Percentiles rank a stretch among this genome's conserved stretches.
phyloP scores from a whole-genome alignment of 2,797 vertebrate genomes.

The Sebastes kiyomatsui region DNA sequence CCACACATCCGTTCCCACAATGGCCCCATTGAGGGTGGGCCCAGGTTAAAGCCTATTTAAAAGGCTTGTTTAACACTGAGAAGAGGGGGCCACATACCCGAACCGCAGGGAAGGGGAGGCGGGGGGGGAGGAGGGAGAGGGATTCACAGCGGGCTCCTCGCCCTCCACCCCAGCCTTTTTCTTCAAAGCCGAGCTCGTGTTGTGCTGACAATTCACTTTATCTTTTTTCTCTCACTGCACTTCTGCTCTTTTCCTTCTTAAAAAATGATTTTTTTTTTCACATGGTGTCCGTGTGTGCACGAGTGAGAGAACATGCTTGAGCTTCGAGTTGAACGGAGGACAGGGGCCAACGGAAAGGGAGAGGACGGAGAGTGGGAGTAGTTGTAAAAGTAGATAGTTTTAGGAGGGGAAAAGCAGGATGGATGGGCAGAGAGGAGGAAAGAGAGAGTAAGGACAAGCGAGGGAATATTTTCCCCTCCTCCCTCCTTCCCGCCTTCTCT shows the following conservation, averaged over 20 bases:
- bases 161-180: conserved; percentile 45
- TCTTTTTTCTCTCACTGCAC: conserved; percentile 37
- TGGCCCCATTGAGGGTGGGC: conserved; percentile 82
- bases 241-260: conserved; percentile 14
- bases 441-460: conserved; percentile 61
- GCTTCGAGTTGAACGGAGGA: conserved; percentile 59
- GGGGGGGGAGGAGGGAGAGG: conserved; percentile 14
- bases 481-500: conserved; percentile 76
- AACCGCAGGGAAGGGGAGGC: conserved; percentile 63
- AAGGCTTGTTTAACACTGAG: conserved; percentile 83
- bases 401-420: conserved; percentile 44
- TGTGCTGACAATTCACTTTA: conserved; percentile 67
- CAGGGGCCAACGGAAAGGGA: conserved; percentile 43
- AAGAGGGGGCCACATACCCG: conserved; percentile 78
- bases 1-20: conserved; percentile 86
- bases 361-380: conserved; percentile 27
- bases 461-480: conserved; percentile 54
- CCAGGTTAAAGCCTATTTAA: conserved; percentile 85
- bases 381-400: conserved; percentile 46
- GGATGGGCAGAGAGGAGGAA: conserved; percentile 68
- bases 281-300: conserved; percentile 1
- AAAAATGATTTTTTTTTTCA: background rate
- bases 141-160: conserved; percentile 62
- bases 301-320: conserved; percentile 40
- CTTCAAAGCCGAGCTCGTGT: conserved; percentile 60